Evolutionary conservation across 2,113 vertebrate species (phyloP).

Genomic region (Macrotus californicus): DNA sequence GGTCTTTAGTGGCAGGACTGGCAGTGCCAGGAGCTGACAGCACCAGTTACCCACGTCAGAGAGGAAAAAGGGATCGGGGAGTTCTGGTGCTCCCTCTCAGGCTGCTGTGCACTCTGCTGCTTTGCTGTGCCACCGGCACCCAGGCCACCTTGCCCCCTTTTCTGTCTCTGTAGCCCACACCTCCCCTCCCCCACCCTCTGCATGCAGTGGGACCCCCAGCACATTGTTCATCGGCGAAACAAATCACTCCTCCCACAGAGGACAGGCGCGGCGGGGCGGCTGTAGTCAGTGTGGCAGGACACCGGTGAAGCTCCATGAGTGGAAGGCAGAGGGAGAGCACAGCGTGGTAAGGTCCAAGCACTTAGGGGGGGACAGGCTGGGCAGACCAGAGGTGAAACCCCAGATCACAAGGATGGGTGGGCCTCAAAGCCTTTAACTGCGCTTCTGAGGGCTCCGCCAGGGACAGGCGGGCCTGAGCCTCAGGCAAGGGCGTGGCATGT

Average conservation of each 20-base stretch:
- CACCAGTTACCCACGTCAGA: background rate
- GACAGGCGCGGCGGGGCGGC: accelerated
- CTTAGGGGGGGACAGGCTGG: background rate
- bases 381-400: too few relatives aligned
- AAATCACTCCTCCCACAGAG: background rate
- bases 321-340: background rate
- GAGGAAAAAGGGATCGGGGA: background rate
- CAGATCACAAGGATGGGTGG: accelerated
- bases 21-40: conserved; percentile 15
- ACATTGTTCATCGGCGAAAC: background rate
- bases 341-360: background rate
- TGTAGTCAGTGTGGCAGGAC: accelerated
- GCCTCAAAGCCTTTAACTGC: accelerated
- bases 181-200: accelerated
- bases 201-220: background rate
- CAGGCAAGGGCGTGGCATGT: background rate
- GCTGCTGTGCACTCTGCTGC: background rate
- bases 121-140: background rate
- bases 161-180: background rate
- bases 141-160: background rate
- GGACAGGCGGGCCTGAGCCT: too few relatives aligned
- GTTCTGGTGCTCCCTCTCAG: background rate
- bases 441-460: background rate
- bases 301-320: background rate
- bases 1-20: conserved; percentile 47